A percentile compares a stretch with the other conserved stretches of the same genome.
Conservation (phyloP, 2,888 invertebrate genomes). For the Adela reaumurella region DNA sequence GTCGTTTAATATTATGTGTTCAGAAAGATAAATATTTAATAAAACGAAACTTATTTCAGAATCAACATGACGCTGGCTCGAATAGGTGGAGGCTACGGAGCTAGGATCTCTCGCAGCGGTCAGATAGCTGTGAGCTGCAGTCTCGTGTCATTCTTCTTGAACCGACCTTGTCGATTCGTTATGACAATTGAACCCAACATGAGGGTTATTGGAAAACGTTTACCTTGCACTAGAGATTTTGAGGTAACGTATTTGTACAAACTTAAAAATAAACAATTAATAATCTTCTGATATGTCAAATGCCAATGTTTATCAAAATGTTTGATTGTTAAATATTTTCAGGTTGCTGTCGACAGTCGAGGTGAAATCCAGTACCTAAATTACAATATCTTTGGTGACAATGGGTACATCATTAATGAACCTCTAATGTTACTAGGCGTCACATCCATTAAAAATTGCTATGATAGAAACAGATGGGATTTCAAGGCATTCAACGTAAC, state of each 20-base stretch:
- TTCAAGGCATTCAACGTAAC: conserved; percentile 21
- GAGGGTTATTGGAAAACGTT: conserved; percentile 40
- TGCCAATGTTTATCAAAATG: too few relatives aligned
- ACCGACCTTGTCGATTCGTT: conserved; percentile 53
- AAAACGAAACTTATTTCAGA: conserved; percentile 37
- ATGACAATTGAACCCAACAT: conserved; percentile 57
- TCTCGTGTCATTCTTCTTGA: conserved; percentile 50
- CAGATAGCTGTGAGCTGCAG: conserved; percentile 54
- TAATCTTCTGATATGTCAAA: too few relatives aligned
- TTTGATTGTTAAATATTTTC: too few relatives aligned
- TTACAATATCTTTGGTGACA: conserved; percentile 22
- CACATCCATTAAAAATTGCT: conserved; percentile 27
- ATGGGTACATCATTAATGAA: conserved; percentile 28
- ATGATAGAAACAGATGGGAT: conserved; percentile 45
- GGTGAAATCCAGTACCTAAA: conserved; percentile 54
- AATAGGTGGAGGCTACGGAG: conserved; percentile 69
- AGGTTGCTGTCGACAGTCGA: conserved; percentile 32
- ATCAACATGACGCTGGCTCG: conserved; percentile 62
- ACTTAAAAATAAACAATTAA: too few relatives aligned
- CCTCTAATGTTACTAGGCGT: conserved; percentile 14
- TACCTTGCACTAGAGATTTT: conserved; percentile 28
- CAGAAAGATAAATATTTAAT: too few relatives aligned
- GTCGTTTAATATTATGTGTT: too few relatives aligned
- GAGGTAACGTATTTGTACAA: too few relatives aligned
- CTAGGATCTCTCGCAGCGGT: conserved; percentile 57